Percentiles rank a stretch among this genome's conserved stretches.
Evolutionary conservation across 1,140 invertebrate species (phyloP).

Genomic region (Aphis craccivora): DNA sequence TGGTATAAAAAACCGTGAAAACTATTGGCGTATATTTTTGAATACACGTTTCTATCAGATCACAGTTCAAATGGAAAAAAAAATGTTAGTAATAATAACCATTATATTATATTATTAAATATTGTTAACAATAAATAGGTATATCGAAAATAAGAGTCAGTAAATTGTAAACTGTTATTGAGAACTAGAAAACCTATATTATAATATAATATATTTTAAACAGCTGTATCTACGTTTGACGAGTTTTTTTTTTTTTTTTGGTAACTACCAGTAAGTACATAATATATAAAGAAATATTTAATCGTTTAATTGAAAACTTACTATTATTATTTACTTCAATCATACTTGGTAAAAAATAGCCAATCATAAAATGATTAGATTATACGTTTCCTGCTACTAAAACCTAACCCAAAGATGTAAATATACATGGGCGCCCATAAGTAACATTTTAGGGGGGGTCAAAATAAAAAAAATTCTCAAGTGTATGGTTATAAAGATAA

Average conservation of each 20-base stretch:
- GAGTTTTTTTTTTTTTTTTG: neutral
- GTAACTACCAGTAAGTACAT: neutral
- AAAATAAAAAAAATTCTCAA: no score
- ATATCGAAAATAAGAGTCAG: neutral
- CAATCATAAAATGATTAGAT: neutral
- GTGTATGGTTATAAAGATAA: no score
- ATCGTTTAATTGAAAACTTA: neutral
- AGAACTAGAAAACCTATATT: no score
- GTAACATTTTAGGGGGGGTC: no score
- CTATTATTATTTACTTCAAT: neutral
- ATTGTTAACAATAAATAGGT: neutral
- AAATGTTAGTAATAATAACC: neutral
- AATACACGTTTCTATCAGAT: neutral
- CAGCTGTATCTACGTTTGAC: neutral
- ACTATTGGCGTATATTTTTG: neutral
- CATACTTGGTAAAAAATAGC: neutral
- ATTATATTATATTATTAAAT: neutral
- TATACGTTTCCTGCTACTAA: neutral
- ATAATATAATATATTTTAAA: neutral
- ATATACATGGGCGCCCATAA: no score
- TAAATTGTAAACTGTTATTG: neutral
- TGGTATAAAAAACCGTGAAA: neutral
- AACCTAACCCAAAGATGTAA: neutral
- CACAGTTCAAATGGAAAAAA: neutral
- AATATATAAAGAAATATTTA: neutral